Evolutionary conservation across 2,888 invertebrate genomes (phyloP), one percentile per base, ranked within the genome.

Genomic region (Apotomis turbidana): DNA sequence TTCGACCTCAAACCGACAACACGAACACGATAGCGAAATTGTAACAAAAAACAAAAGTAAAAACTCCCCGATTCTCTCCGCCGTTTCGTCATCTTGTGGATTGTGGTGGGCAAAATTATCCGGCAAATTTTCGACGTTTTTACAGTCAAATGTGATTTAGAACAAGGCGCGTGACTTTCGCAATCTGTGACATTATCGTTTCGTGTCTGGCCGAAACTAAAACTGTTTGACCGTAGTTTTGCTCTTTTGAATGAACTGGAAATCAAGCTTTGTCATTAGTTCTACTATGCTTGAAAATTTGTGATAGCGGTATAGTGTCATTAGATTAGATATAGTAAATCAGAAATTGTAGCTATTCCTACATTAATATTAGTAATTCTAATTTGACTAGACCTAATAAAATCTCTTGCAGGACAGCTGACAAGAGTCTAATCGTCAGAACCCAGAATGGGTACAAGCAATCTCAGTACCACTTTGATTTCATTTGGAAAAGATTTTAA

Each of bases 161-260:
- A 81, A 82, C 82, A 81, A 79, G 80, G 81, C 81, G 87, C 90
- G 91, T 90, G 91, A 90, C 90, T 92, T 88, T 90, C 83, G 90
- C 85, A 92, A 92, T 86, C 79, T 82, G 85, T 85, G 87, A 87
- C 89, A 88, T 88, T 89, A 88, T 86, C 81, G 85, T 85, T 85
- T 88, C 89, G 90, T 90, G 90, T 88, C 87, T 86, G 79, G 85
- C 88, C 88, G 88, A 90, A 89, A 89, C 85, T 87, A 85, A 86
- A 87, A 85, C 84, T 74, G 74, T 81, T 84, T 87, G 91, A 91
- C 90, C 91, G 80, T 78, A 77, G 78, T 52, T 62, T 72, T 63
- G 58, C 68, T 46, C 60, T 63, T 55, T 68, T 68, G 44, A 68
- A 72, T 68, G 68, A 63, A 68, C 51, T 63, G 12, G 13, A 52